Evolutionary conservation across 2,113 vertebrate genomes (phyloP).

Genomic region (Philantomba maxwellii): DNA sequence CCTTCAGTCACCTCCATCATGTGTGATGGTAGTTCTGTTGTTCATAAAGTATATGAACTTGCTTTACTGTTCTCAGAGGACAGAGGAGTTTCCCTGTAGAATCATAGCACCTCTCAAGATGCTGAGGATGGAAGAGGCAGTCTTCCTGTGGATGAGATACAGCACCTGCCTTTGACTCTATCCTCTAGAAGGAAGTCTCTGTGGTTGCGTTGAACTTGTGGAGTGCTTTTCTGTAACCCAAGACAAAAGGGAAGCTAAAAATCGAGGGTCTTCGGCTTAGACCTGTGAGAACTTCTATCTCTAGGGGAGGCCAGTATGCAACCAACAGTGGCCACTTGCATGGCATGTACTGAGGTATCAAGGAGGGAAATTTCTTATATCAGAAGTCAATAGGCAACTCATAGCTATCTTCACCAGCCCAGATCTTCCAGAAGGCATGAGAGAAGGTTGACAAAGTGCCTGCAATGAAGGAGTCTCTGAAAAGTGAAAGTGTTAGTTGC

Average conservation of each 20-base stretch:
- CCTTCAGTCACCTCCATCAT: not conserved
- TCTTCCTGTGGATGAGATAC: not conserved
- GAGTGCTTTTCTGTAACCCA: not conserved
- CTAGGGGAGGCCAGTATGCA: not conserved
- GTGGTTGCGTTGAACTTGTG: not conserved
- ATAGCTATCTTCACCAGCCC: not conserved
- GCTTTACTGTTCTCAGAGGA: not conserved
- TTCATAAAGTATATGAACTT: not conserved
- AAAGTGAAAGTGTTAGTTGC: not conserved
- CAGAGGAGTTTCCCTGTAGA: not conserved
- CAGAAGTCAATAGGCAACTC: not conserved
- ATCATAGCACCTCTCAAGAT: not conserved
- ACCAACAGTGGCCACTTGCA: not conserved
- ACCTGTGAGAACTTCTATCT: not conserved
- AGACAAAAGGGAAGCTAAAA: not conserved
- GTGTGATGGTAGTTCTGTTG: not conserved
- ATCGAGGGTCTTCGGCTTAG: not conserved
- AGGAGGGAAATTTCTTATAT: not conserved
- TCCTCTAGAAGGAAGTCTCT: not conserved
- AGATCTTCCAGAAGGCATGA: not conserved
- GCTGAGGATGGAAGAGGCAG: not conserved
- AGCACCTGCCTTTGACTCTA: not conserved
- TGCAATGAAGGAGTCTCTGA: not conserved
- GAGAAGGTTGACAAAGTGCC: not conserved
- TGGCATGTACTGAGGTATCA: fast-evolving